A percentile compares a stretch with the other conserved stretches of the same genome.
Conservation (phyloP, 2,888 invertebrate species). For the Cephalotes varians region DNA sequence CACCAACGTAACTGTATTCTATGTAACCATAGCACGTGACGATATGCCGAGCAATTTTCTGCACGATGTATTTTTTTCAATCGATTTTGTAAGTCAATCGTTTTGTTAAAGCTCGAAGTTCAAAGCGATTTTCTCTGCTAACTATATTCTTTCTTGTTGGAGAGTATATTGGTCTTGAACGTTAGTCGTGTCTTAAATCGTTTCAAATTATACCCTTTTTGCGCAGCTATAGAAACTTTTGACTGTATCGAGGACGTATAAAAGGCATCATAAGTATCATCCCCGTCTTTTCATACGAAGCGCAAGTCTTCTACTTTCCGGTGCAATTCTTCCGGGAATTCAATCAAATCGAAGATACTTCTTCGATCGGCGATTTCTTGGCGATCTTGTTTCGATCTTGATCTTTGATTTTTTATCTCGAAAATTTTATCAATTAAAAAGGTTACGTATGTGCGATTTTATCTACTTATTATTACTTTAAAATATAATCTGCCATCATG, state of each 20-base stretch:
- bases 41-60: background rate
- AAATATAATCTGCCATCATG: conserved; percentile 4
- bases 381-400: background rate
- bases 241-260: conserved; percentile 9
- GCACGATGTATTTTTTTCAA: background rate
- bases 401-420: background rate
- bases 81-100: conserved; percentile 22
- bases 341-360: conserved; percentile 36
- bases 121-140: background rate
- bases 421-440: conserved; percentile 56
- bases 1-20: background rate
- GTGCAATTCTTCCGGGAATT: conserved; percentile 19
- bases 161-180: background rate
- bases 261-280: conserved; percentile 34
- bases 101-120: background rate
- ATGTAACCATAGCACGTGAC: background rate
- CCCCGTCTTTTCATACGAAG: conserved; percentile 16
- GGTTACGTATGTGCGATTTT: conserved; percentile 52
- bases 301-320: background rate
- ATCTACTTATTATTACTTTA: conserved; percentile 27
- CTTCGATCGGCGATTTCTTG: background rate
- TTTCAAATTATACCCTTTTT: background rate
- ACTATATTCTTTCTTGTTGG: background rate
- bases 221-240: conserved; percentile 25
- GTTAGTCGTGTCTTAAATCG: conserved; percentile 13